These are phyloP conservation scores for Papilio xuthus DNA, from an alignment of 1,140 invertebrate species.

Conservation along the genomic window DNA sequence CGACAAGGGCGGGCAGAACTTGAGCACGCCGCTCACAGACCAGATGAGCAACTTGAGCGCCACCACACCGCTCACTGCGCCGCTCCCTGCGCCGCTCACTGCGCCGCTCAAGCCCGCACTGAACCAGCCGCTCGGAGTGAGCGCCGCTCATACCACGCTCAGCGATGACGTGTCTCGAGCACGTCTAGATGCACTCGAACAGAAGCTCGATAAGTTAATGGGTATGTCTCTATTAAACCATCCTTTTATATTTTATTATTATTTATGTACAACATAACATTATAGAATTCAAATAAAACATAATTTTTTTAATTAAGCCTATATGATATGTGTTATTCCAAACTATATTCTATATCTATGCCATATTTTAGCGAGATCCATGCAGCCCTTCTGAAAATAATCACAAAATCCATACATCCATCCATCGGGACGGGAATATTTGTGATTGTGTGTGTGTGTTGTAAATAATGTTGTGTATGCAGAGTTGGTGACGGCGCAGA, in stretches of 20 bases:
- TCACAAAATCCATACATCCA: too few species aligned
- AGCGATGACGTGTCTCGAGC: constrained; percentile 43
- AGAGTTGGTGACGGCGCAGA: constrained; percentile 52
- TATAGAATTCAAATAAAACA: too few species aligned
- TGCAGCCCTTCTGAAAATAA: too few species aligned
- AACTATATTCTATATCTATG: too few species aligned
- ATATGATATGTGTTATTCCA: too few species aligned
- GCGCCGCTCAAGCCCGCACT: constrained; percentile 7
- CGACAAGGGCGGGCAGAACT: constrained; percentile 66
- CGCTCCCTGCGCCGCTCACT: constrained; percentile 9
- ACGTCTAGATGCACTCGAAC: constrained; percentile 44
- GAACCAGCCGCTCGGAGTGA: neutral
- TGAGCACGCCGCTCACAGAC: constrained; percentile 47
- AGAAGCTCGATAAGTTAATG: constrained; percentile 58
- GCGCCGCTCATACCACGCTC: constrained; percentile 11
- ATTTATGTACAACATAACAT: too few species aligned
- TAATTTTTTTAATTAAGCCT: too few species aligned
- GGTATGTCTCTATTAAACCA: too few species aligned
- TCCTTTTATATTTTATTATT: too few species aligned
- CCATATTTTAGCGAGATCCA: too few species aligned
- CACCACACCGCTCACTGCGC: constrained; percentile 26
- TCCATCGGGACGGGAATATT: too few species aligned
- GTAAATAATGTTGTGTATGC: neutral
- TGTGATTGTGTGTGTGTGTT: too few species aligned
- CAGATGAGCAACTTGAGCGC: constrained; percentile 33